Conservation (phyloP, 2,113 vertebrate species). For the Cinclus cinclus region DNA sequence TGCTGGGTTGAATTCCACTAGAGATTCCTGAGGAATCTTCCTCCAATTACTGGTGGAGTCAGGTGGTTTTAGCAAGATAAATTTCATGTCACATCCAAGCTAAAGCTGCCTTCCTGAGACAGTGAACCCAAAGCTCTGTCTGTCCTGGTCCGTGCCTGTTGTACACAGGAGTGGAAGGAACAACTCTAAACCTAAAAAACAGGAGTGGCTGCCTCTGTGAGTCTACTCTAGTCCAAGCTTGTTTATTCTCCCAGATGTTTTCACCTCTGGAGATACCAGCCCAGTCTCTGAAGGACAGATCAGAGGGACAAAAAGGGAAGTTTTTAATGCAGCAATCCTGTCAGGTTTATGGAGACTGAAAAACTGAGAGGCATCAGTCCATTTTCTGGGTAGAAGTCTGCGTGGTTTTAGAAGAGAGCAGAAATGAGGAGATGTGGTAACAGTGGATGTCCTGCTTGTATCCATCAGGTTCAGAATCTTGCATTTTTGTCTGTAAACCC, state of each 20-base stretch:
- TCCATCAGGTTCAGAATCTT: background rate
- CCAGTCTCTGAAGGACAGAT: background rate
- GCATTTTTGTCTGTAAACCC: background rate
- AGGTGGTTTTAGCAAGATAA: background rate
- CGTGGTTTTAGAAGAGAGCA: background rate
- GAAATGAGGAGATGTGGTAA: background rate
- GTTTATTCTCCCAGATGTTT: background rate
- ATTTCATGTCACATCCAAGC: background rate
- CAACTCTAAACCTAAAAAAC: background rate
- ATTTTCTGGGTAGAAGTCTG: background rate
- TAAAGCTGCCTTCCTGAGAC: background rate
- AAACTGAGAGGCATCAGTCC: background rate
- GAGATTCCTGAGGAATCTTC: background rate
- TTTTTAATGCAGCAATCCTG: background rate
- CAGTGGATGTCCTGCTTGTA: background rate
- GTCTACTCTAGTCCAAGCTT: background rate
- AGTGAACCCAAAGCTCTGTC: background rate
- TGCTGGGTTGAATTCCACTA: background rate
- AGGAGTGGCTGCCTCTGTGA: background rate
- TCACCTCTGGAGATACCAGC: background rate
- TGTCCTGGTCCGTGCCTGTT: background rate
- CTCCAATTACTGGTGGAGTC: background rate
- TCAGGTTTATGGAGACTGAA: background rate
- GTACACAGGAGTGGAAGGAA: background rate
- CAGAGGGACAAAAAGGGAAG: background rate